Conservation (phyloP, 2,797 vertebrate species). For the Urosaurus nigricauda region DNA sequence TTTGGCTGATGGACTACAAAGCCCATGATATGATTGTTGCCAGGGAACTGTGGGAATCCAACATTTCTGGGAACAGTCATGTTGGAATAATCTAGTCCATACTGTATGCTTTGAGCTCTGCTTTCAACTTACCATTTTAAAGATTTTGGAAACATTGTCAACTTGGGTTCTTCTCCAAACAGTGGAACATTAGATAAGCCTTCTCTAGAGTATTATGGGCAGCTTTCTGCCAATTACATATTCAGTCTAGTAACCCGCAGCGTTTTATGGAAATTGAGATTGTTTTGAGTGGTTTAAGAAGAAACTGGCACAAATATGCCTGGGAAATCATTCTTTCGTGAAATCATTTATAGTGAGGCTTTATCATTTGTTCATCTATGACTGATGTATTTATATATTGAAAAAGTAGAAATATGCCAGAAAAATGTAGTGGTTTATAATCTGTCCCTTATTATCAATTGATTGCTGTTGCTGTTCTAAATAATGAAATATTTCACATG, state of each 20-base stretch:
- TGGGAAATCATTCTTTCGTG: constrained; percentile 43
- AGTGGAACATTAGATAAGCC: constrained; percentile 4
- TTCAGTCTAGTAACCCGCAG: constrained; percentile 27
- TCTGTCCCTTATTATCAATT: neutral
- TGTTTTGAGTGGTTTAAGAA: constrained; percentile 49
- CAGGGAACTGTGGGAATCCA: too few relatives aligned
- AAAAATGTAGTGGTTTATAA: constrained; percentile 33
- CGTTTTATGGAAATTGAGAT: constrained; percentile 38
- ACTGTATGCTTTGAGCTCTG: too few relatives aligned
- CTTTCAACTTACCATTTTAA: constrained; percentile 13
- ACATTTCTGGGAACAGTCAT: too few relatives aligned
- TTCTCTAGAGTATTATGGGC: constrained; percentile 27
- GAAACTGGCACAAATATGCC: constrained; percentile 12
- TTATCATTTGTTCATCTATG: constrained; percentile 19
- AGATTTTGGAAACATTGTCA: constrained; percentile 20
- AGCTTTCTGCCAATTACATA: constrained; percentile 28
- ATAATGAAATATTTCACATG: neutral
- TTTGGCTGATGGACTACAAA: too few relatives aligned
- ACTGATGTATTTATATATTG: constrained; percentile 7
- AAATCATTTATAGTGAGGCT: constrained; percentile 24
- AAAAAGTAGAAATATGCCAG: neutral
- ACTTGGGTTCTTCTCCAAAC: neutral
- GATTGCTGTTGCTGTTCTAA: neutral
- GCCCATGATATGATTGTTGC: too few relatives aligned
- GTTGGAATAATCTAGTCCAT: too few relatives aligned